Conservation (phyloP, 2,113 vertebrate genomes). For the Rostratula benghalensis region DNA sequence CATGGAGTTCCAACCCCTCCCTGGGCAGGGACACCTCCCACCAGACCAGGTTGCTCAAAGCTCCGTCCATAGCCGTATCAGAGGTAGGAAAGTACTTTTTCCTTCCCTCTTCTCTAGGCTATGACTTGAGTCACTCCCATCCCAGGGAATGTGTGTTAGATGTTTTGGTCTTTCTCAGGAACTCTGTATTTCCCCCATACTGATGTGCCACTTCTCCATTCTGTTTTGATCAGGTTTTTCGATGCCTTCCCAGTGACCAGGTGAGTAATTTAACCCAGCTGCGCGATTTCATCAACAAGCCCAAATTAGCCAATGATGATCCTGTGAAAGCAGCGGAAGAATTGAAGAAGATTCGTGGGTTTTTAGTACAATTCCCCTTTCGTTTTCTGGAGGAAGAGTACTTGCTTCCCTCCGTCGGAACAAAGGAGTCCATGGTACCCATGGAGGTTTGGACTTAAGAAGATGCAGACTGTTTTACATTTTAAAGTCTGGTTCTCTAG, state of each 20-base stretch:
- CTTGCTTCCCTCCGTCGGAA: conserved; percentile 91
- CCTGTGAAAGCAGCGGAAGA: conserved; percentile 85
- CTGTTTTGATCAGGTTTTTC: conserved; percentile 85
- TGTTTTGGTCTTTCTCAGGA: not conserved
- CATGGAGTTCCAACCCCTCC: too few relatives aligned
- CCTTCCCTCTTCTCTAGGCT: not conserved
- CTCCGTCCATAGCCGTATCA: not conserved
- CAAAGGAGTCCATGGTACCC: conserved; percentile 95
- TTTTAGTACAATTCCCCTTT: conserved; percentile 94
- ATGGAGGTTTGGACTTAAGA: conserved; percentile 96
- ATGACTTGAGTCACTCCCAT: not conserved
- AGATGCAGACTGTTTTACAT: not conserved
- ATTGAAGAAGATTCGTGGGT: conserved; percentile 91
- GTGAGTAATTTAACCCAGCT: conserved; percentile 87
- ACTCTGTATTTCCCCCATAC: not conserved
- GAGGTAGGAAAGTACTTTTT: not conserved
- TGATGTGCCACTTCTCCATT: not conserved
- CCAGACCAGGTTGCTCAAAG: too few relatives aligned
- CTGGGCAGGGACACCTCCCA: too few relatives aligned
- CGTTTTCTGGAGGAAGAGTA: conserved; percentile 89
- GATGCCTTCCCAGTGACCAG: conserved; percentile 92
- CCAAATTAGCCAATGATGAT: conserved; percentile 83
- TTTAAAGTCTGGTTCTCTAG: not conserved
- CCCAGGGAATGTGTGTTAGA: not conserved
- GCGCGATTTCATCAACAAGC: conserved; percentile 83